A percentile compares a stretch with the other conserved stretches of the same genome.
Conservation (phyloP, 2,888 invertebrate species). For the Macrophya alboannulata region DNA sequence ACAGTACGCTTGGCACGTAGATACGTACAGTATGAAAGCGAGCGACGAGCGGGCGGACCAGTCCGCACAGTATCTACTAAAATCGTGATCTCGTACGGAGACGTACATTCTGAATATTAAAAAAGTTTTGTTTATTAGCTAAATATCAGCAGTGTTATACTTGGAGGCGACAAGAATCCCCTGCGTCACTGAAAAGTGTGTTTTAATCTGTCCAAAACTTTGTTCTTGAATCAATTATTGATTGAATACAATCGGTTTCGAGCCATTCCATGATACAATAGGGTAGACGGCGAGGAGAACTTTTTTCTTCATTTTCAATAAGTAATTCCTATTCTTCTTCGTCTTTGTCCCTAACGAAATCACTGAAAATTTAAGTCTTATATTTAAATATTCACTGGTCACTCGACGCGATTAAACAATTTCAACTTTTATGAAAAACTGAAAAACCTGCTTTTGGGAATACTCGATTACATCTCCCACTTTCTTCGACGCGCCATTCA, state of each 20-base stretch:
- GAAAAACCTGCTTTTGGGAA: neutral
- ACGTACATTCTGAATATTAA: neutral
- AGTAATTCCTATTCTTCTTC: neutral
- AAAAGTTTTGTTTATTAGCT: neutral
- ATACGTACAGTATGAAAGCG: slow-evolving; percentile 1
- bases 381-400: slow-evolving; percentile 1
- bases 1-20: slow-evolving; percentile 25
- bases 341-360: neutral
- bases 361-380: neutral
- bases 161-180: neutral
- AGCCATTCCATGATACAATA: neutral
- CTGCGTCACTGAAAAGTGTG: neutral
- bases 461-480: neutral
- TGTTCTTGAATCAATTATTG: neutral
- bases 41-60: slow-evolving; percentile 1
- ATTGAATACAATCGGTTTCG: neutral
- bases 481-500: neutral
- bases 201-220: neutral
- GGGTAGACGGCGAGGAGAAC: neutral
- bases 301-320: neutral
- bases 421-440: neutral
- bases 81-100: slow-evolving; percentile 1
- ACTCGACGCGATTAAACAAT: neutral
- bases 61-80: slow-evolving; percentile 15
- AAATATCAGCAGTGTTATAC: neutral